Evolutionary conservation across 2,113 vertebrate genomes (phyloP).

Genomic region (Fukomys damarensis): DNA sequence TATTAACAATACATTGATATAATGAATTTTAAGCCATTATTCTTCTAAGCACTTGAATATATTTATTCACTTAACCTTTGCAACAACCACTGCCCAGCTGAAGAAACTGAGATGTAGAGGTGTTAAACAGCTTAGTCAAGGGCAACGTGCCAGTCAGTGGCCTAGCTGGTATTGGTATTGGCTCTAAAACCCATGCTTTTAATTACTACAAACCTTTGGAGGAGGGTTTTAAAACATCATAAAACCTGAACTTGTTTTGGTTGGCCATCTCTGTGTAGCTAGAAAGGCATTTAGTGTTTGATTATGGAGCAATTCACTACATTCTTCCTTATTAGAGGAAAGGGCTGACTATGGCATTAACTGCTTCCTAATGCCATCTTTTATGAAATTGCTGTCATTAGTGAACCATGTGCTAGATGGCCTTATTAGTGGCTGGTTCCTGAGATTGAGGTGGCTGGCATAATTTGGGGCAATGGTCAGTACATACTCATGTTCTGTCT

Average conservation of each 20-base stretch:
- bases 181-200: not conserved
- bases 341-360: not conserved
- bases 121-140: not conserved
- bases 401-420: not conserved
- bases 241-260: not conserved
- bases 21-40: not conserved
- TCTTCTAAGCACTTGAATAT: constrained; percentile 41
- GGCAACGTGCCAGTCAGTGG: not conserved
- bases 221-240: not conserved
- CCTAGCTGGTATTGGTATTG: not conserved
- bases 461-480: not conserved
- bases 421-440: not conserved
- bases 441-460: not conserved
- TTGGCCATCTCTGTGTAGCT: not conserved
- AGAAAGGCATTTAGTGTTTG: not conserved
- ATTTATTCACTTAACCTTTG: constrained; percentile 37
- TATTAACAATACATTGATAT: constrained; percentile 45
- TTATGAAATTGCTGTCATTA: not conserved
- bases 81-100: not conserved
- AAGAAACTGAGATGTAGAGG: not conserved
- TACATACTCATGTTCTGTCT: not conserved
- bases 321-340: not conserved
- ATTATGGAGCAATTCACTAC: not conserved
- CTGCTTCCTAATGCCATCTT: not conserved
- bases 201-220: not conserved